These are phyloP conservation scores for Passer domesticus DNA, from an alignment of 2,113 vertebrate genomes.

Conservation along the genomic window DNA sequence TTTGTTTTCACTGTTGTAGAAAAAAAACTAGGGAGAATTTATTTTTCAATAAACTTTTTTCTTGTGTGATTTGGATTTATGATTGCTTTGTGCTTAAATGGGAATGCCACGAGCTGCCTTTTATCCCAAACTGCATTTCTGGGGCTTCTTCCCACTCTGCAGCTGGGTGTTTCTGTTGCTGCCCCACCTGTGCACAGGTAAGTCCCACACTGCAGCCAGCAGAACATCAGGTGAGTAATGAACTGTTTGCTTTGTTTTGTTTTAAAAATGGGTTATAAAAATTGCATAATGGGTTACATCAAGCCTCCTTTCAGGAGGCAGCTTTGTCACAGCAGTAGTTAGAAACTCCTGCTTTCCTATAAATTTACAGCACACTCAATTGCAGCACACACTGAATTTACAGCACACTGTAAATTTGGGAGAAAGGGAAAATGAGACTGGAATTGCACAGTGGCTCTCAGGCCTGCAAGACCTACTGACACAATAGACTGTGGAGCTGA, in stretches of 20 bases:
- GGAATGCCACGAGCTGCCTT: not conserved
- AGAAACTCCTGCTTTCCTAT: not conserved
- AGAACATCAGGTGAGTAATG: not conserved
- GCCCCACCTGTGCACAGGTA: not conserved
- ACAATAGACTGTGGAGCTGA: accelerated
- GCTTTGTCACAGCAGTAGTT: not conserved
- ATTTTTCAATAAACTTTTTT: conserved; percentile 96
- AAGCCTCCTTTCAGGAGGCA: not conserved
- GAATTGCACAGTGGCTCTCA: not conserved
- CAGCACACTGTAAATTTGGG: not conserved
- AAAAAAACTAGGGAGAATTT: conserved; percentile 89
- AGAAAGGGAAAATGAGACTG: not conserved
- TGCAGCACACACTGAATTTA: not conserved
- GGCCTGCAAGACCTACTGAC: not conserved
- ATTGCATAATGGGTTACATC: not conserved
- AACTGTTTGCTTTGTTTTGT: not conserved
- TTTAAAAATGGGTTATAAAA: not conserved
- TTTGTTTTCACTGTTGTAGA: conserved; percentile 82
- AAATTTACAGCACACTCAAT: not conserved
- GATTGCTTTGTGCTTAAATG: conserved; percentile 43
- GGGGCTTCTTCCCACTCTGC: not conserved
- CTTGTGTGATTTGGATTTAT: conserved; percentile 78
- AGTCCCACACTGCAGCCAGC: not conserved
- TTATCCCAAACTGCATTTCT: not conserved
- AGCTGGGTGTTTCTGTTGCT: not conserved